Conservation (phyloP, 1,140 invertebrate genomes). For the Ruditapes philippinarum region DNA sequence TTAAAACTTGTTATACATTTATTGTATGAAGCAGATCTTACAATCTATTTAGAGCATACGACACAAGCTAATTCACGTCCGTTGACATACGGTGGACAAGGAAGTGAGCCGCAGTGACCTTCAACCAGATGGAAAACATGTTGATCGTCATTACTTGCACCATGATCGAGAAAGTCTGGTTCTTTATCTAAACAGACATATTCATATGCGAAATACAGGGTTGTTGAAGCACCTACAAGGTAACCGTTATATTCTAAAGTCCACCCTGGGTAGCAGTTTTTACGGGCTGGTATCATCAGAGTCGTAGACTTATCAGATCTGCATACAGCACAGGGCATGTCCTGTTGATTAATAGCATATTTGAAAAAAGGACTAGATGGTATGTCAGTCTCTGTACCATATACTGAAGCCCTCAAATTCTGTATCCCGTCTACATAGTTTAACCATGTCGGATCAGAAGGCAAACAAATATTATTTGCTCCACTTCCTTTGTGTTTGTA, state of each 20-base stretch:
- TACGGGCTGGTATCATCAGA: conserved; percentile 64
- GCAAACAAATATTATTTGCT: not conserved
- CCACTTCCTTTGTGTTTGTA: not conserved
- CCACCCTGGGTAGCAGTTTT: conserved; percentile 45
- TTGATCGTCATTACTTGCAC: conserved; percentile 43
- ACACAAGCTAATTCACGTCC: conserved; percentile 70
- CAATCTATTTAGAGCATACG: conserved; percentile 72
- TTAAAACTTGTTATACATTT: too few relatives aligned
- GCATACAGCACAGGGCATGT: not conserved
- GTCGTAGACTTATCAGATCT: not conserved
- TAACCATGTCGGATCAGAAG: not conserved
- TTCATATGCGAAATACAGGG: conserved; percentile 62
- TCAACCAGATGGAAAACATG: conserved; percentile 67
- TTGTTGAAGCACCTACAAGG: not conserved
- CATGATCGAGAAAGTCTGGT: conserved; percentile 41
- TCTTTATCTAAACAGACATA: conserved; percentile 70
- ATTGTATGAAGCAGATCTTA: too few relatives aligned
- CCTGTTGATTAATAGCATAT: not conserved
- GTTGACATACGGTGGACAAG: conserved; percentile 70
- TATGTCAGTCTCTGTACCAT: not conserved
- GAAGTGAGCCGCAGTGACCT: conserved; percentile 64
- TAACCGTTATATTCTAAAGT: conserved; percentile 64
- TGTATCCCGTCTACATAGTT: conserved; percentile 2
- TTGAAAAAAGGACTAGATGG: not conserved
- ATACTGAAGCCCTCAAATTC: not conserved